A percentile compares a stretch with the other conserved stretches of the same genome.
phyloP scores from a whole-genome alignment of 2,113 vertebrate species.

The Clarias magur region DNA sequence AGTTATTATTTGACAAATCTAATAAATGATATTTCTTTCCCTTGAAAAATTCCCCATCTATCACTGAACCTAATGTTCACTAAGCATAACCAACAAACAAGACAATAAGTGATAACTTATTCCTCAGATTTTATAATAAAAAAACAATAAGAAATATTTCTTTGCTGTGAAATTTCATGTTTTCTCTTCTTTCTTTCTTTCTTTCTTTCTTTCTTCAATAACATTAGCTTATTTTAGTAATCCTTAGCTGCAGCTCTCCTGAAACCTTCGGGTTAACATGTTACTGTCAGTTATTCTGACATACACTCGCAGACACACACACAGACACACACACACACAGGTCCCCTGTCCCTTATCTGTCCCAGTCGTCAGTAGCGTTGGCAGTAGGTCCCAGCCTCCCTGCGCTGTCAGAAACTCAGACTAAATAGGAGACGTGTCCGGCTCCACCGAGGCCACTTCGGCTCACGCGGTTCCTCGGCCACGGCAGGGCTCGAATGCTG shows the following conservation, averaged over 20 bases:
- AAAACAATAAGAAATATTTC: background rate
- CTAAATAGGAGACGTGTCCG: slow-evolving; percentile 28
- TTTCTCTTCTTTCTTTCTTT: background rate
- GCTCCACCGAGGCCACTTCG: slow-evolving; percentile 22
- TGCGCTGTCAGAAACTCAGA: slow-evolving; percentile 42
- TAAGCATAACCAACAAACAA: background rate
- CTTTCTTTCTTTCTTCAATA: background rate
- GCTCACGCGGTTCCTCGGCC: slow-evolving; percentile 32
- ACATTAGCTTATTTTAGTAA: background rate
- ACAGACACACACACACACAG: background rate
- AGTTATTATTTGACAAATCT: too few relatives aligned
- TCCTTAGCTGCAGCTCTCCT: background rate
- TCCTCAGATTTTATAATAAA: too few relatives aligned
- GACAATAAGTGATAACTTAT: too few relatives aligned
- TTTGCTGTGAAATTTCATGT: background rate
- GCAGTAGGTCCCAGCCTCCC: slow-evolving; percentile 47
- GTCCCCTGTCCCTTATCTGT: slow-evolving; percentile 33
- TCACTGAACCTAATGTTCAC: background rate
- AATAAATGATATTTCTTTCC: too few relatives aligned
- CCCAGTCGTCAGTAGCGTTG: slow-evolving; percentile 2
- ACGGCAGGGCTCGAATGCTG: slow-evolving; percentile 28
- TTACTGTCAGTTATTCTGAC: background rate
- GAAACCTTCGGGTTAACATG: background rate
- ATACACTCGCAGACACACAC: background rate
- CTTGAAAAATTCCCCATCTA: background rate